Conservation (phyloP, 2,113 vertebrate species). For the Perca schrenkii region DNA sequence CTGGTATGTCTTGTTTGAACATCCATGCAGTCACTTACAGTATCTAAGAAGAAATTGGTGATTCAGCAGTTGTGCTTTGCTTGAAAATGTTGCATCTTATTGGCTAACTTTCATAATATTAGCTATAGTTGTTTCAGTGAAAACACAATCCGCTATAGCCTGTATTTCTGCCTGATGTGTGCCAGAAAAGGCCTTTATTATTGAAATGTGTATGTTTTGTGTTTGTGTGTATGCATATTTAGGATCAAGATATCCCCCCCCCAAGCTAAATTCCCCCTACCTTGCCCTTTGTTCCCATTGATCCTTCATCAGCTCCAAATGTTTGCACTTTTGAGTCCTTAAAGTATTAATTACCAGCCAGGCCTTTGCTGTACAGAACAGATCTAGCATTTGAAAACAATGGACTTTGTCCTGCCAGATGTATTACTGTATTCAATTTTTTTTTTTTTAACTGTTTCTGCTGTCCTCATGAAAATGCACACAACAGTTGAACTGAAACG, state of each 20-base stretch:
- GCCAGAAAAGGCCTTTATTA: background rate
- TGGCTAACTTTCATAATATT: background rate
- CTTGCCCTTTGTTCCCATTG: conserved; percentile 23
- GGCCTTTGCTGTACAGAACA: background rate
- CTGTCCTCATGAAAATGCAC: too few relatives aligned
- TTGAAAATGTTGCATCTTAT: background rate
- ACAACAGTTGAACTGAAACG: too few relatives aligned
- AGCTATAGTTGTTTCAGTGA: background rate
- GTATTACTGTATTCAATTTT: background rate
- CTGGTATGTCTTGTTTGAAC: background rate
- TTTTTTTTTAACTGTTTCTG: background rate
- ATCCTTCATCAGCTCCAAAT: conserved; percentile 33
- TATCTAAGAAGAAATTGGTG: background rate
- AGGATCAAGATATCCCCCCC: background rate
- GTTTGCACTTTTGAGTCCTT: conserved; percentile 10
- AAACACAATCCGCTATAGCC: background rate
- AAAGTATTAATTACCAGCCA: background rate
- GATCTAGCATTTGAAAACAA: background rate
- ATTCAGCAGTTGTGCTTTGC: background rate
- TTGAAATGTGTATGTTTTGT: too few relatives aligned
- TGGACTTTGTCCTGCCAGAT: background rate
- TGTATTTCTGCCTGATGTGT: background rate
- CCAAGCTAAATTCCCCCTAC: conserved; percentile 19
- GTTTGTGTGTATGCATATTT: conserved; percentile 8
- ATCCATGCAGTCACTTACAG: background rate